A percentile compares a stretch with the other conserved stretches of the same genome.
Conservation (phyloP, 2,888 invertebrate genomes). For the Phalangium opilio region DNA sequence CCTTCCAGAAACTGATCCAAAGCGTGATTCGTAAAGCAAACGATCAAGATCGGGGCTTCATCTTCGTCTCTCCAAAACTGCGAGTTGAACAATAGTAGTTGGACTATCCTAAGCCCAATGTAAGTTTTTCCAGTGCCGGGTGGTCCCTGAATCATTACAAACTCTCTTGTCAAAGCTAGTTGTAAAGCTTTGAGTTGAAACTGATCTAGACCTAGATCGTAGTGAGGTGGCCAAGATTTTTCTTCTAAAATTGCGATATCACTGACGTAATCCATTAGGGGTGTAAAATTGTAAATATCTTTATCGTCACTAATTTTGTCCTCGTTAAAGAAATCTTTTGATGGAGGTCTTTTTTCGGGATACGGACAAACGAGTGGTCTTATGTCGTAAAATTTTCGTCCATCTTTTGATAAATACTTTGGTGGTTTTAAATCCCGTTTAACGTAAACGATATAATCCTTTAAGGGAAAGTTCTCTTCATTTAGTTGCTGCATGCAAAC, state of each 20-base stretch:
- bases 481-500: constrained; percentile 46
- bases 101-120: constrained; percentile 56
- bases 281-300: background rate
- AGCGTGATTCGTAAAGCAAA: constrained; percentile 73
- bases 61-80: background rate
- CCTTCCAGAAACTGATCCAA: constrained; percentile 69
- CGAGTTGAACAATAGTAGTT: constrained; percentile 45
- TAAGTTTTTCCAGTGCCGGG: constrained; percentile 42
- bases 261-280: background rate
- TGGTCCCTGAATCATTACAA: constrained; percentile 55
- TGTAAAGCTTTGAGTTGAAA: constrained; percentile 31
- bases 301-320: too few relatives aligned
- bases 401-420: too few relatives aligned
- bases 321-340: too few relatives aligned
- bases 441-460: constrained; percentile 44
- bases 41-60: constrained; percentile 47
- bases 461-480: constrained; percentile 46
- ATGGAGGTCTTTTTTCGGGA: background rate
- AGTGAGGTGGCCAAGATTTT: constrained; percentile 36
- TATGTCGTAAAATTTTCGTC: background rate
- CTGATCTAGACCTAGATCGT: constrained; percentile 41
- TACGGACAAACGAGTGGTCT: background rate
- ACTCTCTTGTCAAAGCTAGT: constrained; percentile 23
- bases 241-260: constrained; percentile 8
- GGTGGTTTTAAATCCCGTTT: background rate